Evolutionary conservation across 2,797 vertebrate species (phyloP), one percentile per base, ranked within the genome.

Genomic region (Psittacula derbiana): DNA sequence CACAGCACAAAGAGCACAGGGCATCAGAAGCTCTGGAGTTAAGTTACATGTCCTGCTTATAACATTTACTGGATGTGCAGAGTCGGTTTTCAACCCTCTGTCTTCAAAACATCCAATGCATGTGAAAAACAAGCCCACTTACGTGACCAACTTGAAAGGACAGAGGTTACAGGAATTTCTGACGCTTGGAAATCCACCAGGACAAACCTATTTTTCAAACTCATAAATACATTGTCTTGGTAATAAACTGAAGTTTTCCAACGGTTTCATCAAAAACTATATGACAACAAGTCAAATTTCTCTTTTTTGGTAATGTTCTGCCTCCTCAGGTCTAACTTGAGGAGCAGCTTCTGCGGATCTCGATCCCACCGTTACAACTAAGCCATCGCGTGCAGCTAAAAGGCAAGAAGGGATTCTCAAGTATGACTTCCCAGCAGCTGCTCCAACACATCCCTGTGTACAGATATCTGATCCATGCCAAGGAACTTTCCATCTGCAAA

Each of bases 351-450:
- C 60, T 71, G 44, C 21, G 30, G 52, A 69, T 84, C 91, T 33
- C 1, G 6, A 78, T 70, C 69, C 78, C 55, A 57, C 44, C 5
- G 0, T 11, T 44, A 61, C 55, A 85, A 60, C 47, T 28, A 31
- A 73, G 24, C 40, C 69, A 75, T 38, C 1, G 3, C 1, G 0
- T 84, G 81, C 86, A 74, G 92, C 80, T 80, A 43, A 72, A 80
- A 65, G 62, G 36, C 79, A 83, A 50, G 80, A 73, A 92, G 27
- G 33, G 70, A 71, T 86, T 76, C 73, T 85, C 8, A 1, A 65
- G 38, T 31, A 9, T 38, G 36, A 52, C 81, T 86, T 92, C n/a
- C 88, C 81, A 87, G 60, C 96, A 97, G 92, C 92, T 97, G 95
- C 88, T 74, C 93, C 73, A 90, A 71, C 91, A 88, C 73, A 78